These are phyloP conservation scores for Shinisaurus crocodilurus DNA, from an alignment of 2,113 vertebrate genomes.

Conservation along the genomic window DNA sequence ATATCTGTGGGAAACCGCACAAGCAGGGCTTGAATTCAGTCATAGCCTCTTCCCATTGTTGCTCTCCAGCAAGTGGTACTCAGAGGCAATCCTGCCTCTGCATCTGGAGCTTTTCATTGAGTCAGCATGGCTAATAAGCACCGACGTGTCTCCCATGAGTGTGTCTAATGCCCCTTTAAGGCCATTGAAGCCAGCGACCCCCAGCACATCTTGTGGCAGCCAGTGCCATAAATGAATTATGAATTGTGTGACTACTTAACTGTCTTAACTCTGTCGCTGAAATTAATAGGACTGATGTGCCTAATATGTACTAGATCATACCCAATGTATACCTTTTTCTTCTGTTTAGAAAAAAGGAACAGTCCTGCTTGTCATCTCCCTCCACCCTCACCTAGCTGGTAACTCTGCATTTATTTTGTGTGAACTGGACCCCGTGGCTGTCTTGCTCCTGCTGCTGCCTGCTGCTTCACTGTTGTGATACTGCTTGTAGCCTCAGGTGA, in stretches of 20 bases:
- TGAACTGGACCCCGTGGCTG: neutral
- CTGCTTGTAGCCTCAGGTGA: conserved; percentile 13
- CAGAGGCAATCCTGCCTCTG: neutral
- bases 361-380: neutral
- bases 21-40: neutral
- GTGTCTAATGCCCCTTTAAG: neutral
- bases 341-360: neutral
- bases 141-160: too few species aligned
- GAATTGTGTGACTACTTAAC: neutral
- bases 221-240: neutral
- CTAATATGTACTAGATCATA: neutral
- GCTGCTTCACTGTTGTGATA: neutral
- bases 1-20: neutral
- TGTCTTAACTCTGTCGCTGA: neutral
- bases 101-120: neutral
- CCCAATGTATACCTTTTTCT: neutral
- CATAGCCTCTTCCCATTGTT: neutral
- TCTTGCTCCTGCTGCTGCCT: neutral
- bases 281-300: neutral
- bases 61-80: neutral
- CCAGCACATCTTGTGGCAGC: too few species aligned
- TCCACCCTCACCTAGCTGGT: neutral
- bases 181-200: neutral
- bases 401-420: neutral
- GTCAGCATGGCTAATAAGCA: neutral